Conservation (phyloP, 2,888 invertebrate species). For the Papilio elwesi region DNA sequence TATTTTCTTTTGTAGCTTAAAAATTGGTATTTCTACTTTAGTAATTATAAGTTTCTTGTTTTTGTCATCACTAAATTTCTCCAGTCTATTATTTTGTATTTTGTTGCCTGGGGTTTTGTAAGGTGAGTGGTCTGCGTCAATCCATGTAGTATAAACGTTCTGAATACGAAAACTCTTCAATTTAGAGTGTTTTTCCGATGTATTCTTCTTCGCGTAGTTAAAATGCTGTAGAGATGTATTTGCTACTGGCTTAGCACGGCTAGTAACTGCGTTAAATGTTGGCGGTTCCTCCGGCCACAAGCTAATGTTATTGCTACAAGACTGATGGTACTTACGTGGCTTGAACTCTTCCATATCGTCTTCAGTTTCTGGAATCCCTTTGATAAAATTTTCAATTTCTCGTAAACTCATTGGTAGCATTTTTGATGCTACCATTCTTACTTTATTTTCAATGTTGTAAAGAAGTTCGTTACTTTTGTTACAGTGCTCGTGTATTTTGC, state of each 20-base stretch:
- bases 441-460: conserved; percentile 68
- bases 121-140: background rate
- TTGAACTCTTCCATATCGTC: conserved; percentile 43
- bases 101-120: conserved; percentile 28
- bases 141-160: conserved; percentile 7
- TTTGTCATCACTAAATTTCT: conserved; percentile 1
- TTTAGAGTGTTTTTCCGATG: conserved; percentile 26
- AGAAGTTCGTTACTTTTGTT: conserved; percentile 64
- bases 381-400: conserved; percentile 72
- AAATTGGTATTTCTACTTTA: conserved; percentile 5
- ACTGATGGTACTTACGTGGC: conserved; percentile 41
- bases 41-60: conserved; percentile 6
- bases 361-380: conserved; percentile 54
- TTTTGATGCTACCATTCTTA: conserved; percentile 61
- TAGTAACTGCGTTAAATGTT: conserved; percentile 25
- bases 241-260: conserved; percentile 1
- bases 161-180: conserved; percentile 38
- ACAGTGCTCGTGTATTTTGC: conserved; percentile 51
- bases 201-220: conserved; percentile 32
- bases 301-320: conserved; percentile 57
- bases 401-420: conserved; percentile 57
- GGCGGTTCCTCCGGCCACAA: conserved; percentile 53
- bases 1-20: conserved; percentile 7
- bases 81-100: conserved; percentile 3
- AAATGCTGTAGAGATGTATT: conserved; percentile 20